Conservation (phyloP, 1,140 invertebrate genomes). For the Condylostylus longicornis region DNA sequence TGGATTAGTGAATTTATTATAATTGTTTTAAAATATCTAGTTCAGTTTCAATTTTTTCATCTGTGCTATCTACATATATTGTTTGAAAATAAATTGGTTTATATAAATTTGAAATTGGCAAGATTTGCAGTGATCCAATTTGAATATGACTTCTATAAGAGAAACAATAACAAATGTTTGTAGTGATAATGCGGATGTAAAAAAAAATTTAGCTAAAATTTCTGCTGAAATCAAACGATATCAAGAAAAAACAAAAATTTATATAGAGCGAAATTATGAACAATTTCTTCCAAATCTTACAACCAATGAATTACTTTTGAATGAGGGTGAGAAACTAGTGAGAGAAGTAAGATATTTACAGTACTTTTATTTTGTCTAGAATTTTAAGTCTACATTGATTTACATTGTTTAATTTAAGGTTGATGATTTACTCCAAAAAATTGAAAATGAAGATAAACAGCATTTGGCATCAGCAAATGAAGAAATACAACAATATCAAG, state of each 20-base stretch:
- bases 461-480: conserved; percentile 14
- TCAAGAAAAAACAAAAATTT: conserved; percentile 19
- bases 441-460: conserved; percentile 13
- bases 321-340: conserved; percentile 15
- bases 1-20: too few relatives aligned
- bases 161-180: too few relatives aligned
- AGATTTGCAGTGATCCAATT: too few relatives aligned
- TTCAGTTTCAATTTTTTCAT: too few relatives aligned
- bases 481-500: conserved; percentile 14
- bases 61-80: too few relatives aligned
- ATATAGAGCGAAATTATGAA: conserved; percentile 24
- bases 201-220: conserved; percentile 18
- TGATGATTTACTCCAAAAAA: conserved; percentile 14
- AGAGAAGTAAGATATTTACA: conserved; percentile 9
- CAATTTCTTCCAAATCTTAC: conserved; percentile 27
- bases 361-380: neutral
- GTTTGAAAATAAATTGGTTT: too few relatives aligned
- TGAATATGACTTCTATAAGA: too few relatives aligned
- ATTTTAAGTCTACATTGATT: neutral
- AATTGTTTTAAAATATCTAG: too few relatives aligned
- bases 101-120: too few relatives aligned
- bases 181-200: conserved; percentile 8
- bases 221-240: conserved; percentile 19
- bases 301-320: conserved; percentile 19
- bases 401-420: conserved; percentile 4